Conservation (phyloP, 2,113 vertebrate species). For the Callopanchax toddi region DNA sequence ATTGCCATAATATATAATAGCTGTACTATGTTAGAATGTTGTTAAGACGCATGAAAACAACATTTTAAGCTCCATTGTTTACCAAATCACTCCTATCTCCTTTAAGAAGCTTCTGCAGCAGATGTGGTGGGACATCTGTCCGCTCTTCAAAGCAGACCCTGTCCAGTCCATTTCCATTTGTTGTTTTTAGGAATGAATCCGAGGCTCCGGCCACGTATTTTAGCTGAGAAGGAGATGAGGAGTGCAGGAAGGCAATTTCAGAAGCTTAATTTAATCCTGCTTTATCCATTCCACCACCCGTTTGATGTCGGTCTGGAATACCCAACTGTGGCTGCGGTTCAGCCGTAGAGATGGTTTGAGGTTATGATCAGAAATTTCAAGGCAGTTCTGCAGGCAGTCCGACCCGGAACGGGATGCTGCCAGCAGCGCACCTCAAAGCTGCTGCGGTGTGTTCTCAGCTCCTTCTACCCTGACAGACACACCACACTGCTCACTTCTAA, state of each 20-base stretch:
- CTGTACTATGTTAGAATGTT: too few species aligned
- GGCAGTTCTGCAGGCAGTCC: neutral
- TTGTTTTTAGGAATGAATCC: neutral
- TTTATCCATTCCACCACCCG: neutral
- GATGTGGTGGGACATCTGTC: neutral
- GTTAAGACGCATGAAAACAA: too few species aligned
- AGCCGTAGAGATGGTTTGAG: neutral
- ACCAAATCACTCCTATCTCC: too few species aligned
- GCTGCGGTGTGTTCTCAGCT: neutral
- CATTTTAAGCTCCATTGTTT: too few species aligned
- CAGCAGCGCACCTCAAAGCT: neutral
- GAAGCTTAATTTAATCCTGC: conserved; percentile 2
- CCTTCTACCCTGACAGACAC: neutral
- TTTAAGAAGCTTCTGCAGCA: neutral
- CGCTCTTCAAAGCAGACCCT: too few species aligned
- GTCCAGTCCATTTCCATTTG: neutral
- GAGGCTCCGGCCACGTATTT: neutral
- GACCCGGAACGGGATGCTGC: neutral
- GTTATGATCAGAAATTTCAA: neutral
- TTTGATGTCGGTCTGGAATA: neutral
- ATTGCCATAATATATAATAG: too few species aligned
- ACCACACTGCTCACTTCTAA: too few species aligned
- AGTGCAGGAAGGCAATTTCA: conserved; percentile 1
- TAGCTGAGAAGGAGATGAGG: neutral
- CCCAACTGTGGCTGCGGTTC: neutral